These are phyloP conservation scores for Megatriorchis doriae DNA, from an alignment of 2,113 vertebrate genomes.

Conservation along the genomic window DNA sequence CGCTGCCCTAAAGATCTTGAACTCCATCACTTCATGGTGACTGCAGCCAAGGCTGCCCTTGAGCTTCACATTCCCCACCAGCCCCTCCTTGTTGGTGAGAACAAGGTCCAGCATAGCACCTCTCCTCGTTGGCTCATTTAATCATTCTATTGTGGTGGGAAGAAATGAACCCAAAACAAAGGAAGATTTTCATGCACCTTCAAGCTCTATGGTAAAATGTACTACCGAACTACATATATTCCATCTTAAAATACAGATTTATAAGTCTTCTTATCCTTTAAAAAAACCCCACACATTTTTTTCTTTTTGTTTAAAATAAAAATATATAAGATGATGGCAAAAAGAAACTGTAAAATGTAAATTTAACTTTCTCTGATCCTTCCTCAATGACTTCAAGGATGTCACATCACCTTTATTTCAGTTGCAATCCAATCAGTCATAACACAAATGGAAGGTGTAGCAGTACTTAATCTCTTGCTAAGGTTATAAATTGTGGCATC, in stretches of 20 bases:
- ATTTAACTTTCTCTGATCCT: background rate
- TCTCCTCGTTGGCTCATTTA: background rate
- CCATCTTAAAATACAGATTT: background rate
- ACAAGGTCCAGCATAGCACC: too few species aligned
- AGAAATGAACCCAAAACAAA: background rate
- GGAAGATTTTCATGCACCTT: background rate
- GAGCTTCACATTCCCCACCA: too few species aligned
- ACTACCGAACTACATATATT: background rate
- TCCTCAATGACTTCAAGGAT: background rate
- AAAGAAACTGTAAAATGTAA: background rate
- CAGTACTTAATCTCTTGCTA: background rate
- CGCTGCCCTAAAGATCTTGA: too few species aligned
- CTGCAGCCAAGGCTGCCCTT: too few species aligned
- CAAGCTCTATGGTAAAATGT: background rate
- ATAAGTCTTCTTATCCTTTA: background rate
- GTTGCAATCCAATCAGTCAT: background rate
- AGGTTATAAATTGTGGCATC: background rate
- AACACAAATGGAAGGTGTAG: background rate
- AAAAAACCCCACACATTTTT: background rate
- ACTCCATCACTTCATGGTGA: too few species aligned
- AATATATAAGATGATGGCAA: background rate
- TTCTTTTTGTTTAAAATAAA: background rate
- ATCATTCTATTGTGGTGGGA: background rate
- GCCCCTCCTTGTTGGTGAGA: too few species aligned
- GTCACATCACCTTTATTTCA: background rate